Conservation (phyloP, 2,113 vertebrate species). For the Leucopsar rothschildi region DNA sequence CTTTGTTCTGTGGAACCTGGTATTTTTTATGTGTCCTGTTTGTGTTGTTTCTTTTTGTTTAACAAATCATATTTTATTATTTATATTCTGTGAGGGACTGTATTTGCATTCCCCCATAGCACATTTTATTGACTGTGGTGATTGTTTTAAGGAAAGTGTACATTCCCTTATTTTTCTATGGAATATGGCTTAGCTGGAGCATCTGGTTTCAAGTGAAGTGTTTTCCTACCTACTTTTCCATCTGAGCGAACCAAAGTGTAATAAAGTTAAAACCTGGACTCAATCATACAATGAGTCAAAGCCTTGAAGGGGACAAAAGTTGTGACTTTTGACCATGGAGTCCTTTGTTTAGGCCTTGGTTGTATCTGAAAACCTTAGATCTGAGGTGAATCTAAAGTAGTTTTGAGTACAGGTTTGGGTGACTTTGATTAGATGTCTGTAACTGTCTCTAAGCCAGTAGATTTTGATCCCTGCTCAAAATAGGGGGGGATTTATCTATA, state of each 20-base stretch:
- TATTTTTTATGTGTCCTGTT: neutral
- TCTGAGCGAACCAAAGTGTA: neutral
- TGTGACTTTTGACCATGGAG: neutral
- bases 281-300: neutral
- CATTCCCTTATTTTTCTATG: neutral
- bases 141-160: neutral
- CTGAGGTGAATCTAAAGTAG: neutral
- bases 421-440: neutral
- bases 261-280: neutral
- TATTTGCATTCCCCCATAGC: neutral
- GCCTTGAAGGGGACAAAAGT: neutral
- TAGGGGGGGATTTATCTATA: neutral
- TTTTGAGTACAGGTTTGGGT: neutral
- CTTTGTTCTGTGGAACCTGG: neutral
- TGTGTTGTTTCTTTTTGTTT: neutral
- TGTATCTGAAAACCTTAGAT: neutral
- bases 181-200: constrained; percentile 11
- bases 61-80: constrained; percentile 8
- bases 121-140: constrained; percentile 25
- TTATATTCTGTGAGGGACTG: constrained; percentile 10
- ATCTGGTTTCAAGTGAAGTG: constrained; percentile 19
- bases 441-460: neutral
- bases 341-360: neutral
- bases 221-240: constrained; percentile 53
- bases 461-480: neutral